Conservation (phyloP, 2,113 vertebrate species). For the Larimichthys polyactis region DNA sequence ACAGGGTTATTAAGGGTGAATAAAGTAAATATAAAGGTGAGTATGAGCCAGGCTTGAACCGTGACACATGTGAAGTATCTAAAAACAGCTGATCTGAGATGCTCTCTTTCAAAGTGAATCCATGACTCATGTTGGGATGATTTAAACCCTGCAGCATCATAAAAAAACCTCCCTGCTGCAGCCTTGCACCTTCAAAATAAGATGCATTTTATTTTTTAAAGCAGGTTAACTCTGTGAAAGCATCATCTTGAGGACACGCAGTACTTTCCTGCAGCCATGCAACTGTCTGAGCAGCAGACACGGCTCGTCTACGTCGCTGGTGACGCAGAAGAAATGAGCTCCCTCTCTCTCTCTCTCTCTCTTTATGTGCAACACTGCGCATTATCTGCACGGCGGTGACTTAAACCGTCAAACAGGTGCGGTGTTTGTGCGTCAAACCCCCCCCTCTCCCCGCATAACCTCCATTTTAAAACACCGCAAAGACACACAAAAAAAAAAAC, state of each 20-base stretch:
- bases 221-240: neutral
- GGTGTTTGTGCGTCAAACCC: conserved; percentile 8
- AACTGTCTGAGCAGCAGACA: conserved; percentile 50
- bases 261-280: conserved; percentile 52
- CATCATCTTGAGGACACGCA: conserved; percentile 39
- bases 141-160: neutral
- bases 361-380: conserved; percentile 18
- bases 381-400: neutral
- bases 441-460: conserved; percentile 59
- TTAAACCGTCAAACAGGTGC: conserved; percentile 13
- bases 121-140: neutral
- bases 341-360: no score
- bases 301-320: conserved; percentile 46
- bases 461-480: conserved; percentile 76
- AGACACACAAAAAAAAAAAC: conserved; percentile 46
- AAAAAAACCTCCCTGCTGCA: neutral
- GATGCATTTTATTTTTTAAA: no score
- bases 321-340: conserved; percentile 73
- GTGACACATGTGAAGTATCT: no score
- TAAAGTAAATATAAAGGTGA: no score
- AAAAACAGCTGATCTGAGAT: conserved; percentile 14
- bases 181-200: no score
- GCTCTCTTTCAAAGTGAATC: no score
- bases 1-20: no score
- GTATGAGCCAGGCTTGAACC: no score